A percentile compares a stretch with the other conserved stretches of the same genome.
Evolutionary conservation across 2,797 vertebrate species (phyloP).

Genomic region (Scyliorhinus canicula): DNA sequence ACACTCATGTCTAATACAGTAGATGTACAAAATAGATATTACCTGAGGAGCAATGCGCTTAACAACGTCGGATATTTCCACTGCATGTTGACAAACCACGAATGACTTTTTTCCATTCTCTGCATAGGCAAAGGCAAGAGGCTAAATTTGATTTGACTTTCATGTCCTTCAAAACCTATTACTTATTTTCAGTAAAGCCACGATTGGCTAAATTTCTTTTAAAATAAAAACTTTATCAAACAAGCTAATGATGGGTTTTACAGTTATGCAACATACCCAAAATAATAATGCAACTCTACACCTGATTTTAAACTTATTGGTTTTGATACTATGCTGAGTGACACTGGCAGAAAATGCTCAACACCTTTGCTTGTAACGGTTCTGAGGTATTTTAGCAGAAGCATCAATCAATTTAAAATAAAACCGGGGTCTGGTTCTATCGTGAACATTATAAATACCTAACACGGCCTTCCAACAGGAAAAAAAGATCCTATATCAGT

Average conservation of each 20-base stretch:
- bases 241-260: neutral
- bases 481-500: neutral
- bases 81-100: slow-evolving; percentile 45
- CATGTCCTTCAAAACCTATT: neutral
- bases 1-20: too few species aligned
- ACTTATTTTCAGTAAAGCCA: neutral
- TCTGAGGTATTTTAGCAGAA: neutral
- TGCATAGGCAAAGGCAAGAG: slow-evolving; percentile 46
- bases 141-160: neutral
- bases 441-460: neutral
- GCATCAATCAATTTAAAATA: neutral
- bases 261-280: neutral
- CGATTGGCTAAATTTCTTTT: neutral
- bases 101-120: slow-evolving; percentile 54
- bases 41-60: slow-evolving; percentile 71
- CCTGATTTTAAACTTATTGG: neutral
- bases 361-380: neutral
- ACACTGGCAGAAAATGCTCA: neutral
- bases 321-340: neutral
- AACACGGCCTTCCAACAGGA: neutral
- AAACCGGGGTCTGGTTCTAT: neutral
- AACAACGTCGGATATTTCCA: slow-evolving; percentile 68
- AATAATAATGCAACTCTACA: neutral
- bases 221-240: neutral
- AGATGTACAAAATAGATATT: slow-evolving; percentile 43